phyloP scores from a whole-genome alignment of 2,797 vertebrate species.

The Spatula versicolor region DNA sequence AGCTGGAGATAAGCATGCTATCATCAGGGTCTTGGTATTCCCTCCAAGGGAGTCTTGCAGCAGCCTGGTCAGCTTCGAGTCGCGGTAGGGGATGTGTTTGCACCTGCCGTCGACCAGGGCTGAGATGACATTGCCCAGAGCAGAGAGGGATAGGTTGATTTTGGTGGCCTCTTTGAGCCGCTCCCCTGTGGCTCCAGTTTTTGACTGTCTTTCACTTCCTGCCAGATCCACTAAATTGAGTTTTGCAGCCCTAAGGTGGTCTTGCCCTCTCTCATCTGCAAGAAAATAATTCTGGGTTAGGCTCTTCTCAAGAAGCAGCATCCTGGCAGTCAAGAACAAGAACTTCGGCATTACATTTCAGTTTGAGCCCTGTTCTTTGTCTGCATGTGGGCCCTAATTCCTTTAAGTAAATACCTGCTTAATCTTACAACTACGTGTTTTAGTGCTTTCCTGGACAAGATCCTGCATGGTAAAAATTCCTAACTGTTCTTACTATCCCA shows the following conservation, averaged over 20 bases:
- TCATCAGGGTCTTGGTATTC: conserved; percentile 91
- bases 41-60: conserved; percentile 93
- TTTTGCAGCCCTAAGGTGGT: conserved; percentile 88
- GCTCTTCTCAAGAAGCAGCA: background rate
- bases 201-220: conserved; percentile 93
- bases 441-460: background rate
- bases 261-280: conserved; percentile 79
- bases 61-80: conserved; percentile 91
- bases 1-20: conserved; percentile 89
- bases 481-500: background rate
- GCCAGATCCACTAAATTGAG: conserved; percentile 92
- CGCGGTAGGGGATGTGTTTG: conserved; percentile 88
- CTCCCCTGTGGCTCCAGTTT: conserved; percentile 88
- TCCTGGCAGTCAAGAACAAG: background rate
- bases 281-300: background rate
- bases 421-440: background rate
- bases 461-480: background rate
- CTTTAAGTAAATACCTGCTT: background rate
- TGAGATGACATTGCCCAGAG: conserved; percentile 90
- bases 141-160: conserved; percentile 92
- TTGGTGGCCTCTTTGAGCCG: conserved; percentile 90
- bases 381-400: background rate
- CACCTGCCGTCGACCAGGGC: conserved; percentile 88
- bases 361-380: background rate
- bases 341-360: fast-evolving